Base-by-base conservation (phyloP, 2,888 invertebrate genomes). In the Lypha dubia region DNA sequence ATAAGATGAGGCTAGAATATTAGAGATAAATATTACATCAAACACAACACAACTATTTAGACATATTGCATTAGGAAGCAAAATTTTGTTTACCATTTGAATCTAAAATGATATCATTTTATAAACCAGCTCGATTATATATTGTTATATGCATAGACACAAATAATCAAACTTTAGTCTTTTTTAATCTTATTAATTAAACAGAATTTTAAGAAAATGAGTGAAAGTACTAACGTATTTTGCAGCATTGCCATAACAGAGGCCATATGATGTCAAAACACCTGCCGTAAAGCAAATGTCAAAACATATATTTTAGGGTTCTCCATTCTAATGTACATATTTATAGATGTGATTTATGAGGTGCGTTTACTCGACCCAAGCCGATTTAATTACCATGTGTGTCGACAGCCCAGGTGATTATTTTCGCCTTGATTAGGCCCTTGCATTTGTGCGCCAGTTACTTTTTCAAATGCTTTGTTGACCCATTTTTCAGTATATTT, bases 201-300 rank as follows among this genome's bases (percentile, higher is more conserved):
- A 24, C 11, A 58, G 46, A 1, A 44, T 76, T 75, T 74, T 44
- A 65, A 35, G 38, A 68, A 74, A 63, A 46, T 73, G 22, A 17
- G 65, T 58, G 24, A 60, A 73, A 60, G 58, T 62, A 53, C 20
- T 83, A 83, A 83, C 83, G 83, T 83, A 83, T 83, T 77, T 77
- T 73, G 17, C 28, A 28, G 60, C 53, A 67, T 70, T 81, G 70
- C 81, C 81, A 68, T 56, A 46, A 60, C 28, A 11, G 11, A 67
- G 41, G 56, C 20, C 51, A 60, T 41, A 35, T 77, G 46, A 56
- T 28, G 38, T 51, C 7, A 63, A 68, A 56, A 8, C 62, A 62
- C 15, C 15, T 60, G 65, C 1, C 28, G 24, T 32, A 13, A 15
- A n/a, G 0, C 2, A 38, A 49, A 17, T 38, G n/a, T 24, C 65